Percentiles rank a stretch among this genome's conserved stretches.
phyloP scores from a whole-genome alignment of 1,140 invertebrate species.

The Cephus cinctus region DNA sequence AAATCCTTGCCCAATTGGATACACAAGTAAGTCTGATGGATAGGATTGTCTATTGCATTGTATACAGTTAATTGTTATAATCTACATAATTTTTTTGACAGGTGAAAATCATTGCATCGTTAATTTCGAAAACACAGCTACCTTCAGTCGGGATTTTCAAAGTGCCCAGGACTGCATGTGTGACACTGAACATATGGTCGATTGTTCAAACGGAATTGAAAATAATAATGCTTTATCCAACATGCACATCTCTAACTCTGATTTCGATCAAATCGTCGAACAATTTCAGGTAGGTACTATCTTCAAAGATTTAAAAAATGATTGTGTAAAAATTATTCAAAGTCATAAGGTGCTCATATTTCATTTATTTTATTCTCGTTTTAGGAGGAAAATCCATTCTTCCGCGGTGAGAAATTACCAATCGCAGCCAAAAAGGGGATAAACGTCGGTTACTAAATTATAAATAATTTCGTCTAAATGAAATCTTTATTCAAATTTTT shows the following conservation, averaged over 20 bases:
- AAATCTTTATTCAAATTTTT: too few relatives aligned
- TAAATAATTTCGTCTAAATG: too few relatives aligned
- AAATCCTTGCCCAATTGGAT: conserved; percentile 94
- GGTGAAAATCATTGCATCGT: conserved; percentile 86
- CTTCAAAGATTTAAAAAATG: conserved; percentile 10
- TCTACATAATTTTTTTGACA: conserved; percentile 28
- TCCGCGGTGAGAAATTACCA: conserved; percentile 78
- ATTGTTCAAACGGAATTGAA: conserved; percentile 65
- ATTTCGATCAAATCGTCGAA: conserved; percentile 59
- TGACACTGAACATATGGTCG: conserved; percentile 98
- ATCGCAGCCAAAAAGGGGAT: conserved; percentile 87
- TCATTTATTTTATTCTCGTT: conserved; percentile 31
- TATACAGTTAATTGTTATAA: not conserved
- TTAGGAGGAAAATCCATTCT: conserved; percentile 73
- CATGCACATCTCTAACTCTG: conserved; percentile 47
- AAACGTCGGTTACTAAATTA: conserved; percentile 54
- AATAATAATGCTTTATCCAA: conserved; percentile 44
- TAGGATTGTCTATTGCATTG: not conserved
- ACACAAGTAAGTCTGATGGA: conserved; percentile 67
- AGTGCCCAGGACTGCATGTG: conserved; percentile 94
- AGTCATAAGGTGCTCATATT: conserved; percentile 3
- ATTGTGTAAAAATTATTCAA: conserved; percentile 5
- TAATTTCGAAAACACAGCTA: conserved; percentile 93
- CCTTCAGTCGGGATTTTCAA: conserved; percentile 94
- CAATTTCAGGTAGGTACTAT: conserved; percentile 54